Percentiles rank a stretch among this genome's conserved stretches.
These are phyloP conservation scores for Andricus grossulariae DNA, from an alignment of 1,140 invertebrate species.

Conservation along the genomic window DNA sequence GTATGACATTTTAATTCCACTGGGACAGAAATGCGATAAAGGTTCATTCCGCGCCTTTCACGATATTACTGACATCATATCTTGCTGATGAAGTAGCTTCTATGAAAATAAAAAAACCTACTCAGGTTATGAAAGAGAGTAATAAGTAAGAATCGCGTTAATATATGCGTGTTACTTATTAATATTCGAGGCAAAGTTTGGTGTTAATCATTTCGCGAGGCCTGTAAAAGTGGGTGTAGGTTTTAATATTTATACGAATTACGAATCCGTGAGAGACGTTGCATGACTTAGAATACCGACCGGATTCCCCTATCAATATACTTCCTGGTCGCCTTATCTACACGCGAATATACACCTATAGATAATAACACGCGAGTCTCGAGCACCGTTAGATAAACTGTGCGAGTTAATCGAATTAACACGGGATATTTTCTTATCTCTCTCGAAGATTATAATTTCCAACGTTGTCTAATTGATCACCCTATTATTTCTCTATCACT, in stretches of 20 bases:
- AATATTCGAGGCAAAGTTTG: neutral
- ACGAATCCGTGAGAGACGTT: constrained; percentile 27
- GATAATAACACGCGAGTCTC: constrained; percentile 52
- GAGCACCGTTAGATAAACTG: constrained; percentile 54
- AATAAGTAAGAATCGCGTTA: neutral
- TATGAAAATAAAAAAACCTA: constrained; percentile 20
- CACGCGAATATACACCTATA: constrained; percentile 49
- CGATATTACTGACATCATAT: neutral
- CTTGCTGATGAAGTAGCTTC: neutral
- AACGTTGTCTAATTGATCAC: neutral
- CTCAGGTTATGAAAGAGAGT: neutral
- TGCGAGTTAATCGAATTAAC: constrained; percentile 57
- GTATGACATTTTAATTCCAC: neutral
- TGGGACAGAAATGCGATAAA: neutral
- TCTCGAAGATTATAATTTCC: constrained; percentile 1
- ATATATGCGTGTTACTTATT: neutral
- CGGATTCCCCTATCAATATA: constrained; percentile 50
- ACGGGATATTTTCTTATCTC: constrained; percentile 43
- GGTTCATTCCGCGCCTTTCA: neutral
- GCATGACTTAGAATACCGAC: constrained; percentile 42
- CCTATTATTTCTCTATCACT: neutral
- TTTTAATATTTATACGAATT: constrained; percentile 22
- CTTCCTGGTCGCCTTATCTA: constrained; percentile 52
- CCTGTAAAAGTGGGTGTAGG: neutral
- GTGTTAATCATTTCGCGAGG: constrained; percentile 25